Evolutionary conservation across 2,797 vertebrate species (phyloP).

Genomic region (Bufotes viridis): DNA sequence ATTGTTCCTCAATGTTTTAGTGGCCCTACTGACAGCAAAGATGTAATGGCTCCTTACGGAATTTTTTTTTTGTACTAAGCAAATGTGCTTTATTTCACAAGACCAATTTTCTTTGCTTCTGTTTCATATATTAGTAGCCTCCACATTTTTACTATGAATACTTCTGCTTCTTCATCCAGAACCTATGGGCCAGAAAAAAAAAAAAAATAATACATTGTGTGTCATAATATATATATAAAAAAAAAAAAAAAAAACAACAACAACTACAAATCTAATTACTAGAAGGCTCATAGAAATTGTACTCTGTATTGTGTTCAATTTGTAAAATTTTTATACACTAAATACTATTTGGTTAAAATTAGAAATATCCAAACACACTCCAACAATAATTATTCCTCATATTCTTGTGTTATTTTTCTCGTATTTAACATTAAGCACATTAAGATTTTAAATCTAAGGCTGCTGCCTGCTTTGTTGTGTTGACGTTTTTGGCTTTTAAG

Average conservation of each 20-base stretch:
- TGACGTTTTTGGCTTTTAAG: no score
- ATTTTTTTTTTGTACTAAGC: conserved; percentile 4
- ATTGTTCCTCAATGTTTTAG: conserved; percentile 51
- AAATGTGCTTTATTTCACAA: conserved; percentile 86
- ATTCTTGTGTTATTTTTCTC: no score
- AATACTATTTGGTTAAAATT: no score
- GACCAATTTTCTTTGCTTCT: conserved; percentile 98
- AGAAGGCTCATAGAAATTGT: no score
- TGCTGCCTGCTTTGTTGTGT: no score
- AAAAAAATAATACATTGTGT: background rate
- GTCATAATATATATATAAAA: background rate
- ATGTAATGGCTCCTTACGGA: background rate
- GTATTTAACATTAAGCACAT: no score
- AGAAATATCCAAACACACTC: no score
- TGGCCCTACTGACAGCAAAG: conserved; percentile 31
- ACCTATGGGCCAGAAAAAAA: conserved; percentile 76
- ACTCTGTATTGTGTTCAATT: no score
- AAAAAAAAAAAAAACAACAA: background rate
- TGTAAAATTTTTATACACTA: no score
- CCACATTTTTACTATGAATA: conserved; percentile 99
- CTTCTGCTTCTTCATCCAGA: conserved; percentile 98
- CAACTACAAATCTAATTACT: no score
- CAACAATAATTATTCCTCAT: no score
- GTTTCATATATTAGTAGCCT: conserved; percentile 98
- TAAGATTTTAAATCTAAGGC: no score